Conservation (phyloP, 2,888 invertebrate genomes). For the Trisateles emortualis region DNA sequence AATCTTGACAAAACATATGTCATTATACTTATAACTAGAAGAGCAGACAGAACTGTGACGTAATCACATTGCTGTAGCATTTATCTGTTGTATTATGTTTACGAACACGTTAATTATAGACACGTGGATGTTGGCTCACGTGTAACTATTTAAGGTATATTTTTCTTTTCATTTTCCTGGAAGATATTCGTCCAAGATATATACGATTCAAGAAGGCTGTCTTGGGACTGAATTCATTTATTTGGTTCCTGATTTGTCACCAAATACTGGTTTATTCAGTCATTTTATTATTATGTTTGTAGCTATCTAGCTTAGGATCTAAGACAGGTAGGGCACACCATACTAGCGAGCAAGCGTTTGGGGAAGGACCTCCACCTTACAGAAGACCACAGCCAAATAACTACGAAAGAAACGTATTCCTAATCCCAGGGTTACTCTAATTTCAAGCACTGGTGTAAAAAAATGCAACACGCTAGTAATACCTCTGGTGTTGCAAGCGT, state of each 20-base stretch:
- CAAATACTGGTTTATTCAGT: background rate
- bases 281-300: background rate
- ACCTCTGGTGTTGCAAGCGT: too few relatives aligned
- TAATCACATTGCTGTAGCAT: slow-evolving; percentile 29
- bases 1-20: slow-evolving; percentile 42
- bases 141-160: slow-evolving; percentile 4
- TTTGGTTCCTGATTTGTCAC: background rate
- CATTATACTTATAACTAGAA: slow-evolving; percentile 34
- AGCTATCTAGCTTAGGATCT: background rate
- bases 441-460: too few relatives aligned
- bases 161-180: background rate
- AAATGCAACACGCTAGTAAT: too few relatives aligned
- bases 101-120: slow-evolving; percentile 24
- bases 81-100: slow-evolving; percentile 35
- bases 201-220: background rate
- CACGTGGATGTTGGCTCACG: slow-evolving; percentile 17
- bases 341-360: too few relatives aligned
- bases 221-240: background rate
- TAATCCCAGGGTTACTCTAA: too few relatives aligned
- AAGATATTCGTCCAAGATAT: slow-evolving; percentile 5
- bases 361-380: too few relatives aligned
- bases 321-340: too few relatives aligned
- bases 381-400: too few relatives aligned
- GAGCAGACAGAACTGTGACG: slow-evolving; percentile 20
- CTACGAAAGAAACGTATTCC: too few relatives aligned